These are phyloP conservation scores for Leptopterna dolabrata DNA, from an alignment of 2,888 invertebrate genomes.

Conservation along the genomic window DNA sequence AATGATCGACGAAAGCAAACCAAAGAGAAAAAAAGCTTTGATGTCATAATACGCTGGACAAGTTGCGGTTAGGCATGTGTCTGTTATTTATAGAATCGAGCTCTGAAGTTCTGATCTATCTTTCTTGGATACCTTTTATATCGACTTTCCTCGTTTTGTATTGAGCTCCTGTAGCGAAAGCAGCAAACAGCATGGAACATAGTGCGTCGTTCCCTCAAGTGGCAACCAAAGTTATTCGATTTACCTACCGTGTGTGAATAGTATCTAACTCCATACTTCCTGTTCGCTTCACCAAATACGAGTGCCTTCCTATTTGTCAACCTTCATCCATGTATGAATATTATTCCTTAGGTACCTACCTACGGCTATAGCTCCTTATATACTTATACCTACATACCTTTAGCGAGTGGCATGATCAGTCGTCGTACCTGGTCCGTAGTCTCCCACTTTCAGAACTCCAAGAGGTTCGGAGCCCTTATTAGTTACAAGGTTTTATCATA, in stretches of 20 bases:
- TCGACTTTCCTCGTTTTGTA: neutral
- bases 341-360: neutral
- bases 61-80: too few species aligned
- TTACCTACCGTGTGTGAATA: neutral
- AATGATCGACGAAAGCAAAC: too few species aligned
- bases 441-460: neutral
- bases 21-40: too few species aligned
- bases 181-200: constrained; percentile 11
- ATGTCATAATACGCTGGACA: too few species aligned
- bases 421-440: neutral
- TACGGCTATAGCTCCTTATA: too few species aligned
- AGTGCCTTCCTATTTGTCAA: neutral
- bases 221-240: neutral
- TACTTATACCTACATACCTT: neutral
- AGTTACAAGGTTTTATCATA: too few species aligned
- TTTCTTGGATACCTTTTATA: neutral
- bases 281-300: neutral
- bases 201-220: neutral
- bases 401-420: neutral
- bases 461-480: neutral
- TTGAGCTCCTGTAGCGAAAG: neutral
- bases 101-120: too few species aligned
- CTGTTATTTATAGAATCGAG: too few species aligned
- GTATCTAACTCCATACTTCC: too few species aligned
- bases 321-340: neutral